Evolutionary conservation across 2,797 vertebrate species (phyloP).

Genomic region (Pangasius krempfi): DNA sequence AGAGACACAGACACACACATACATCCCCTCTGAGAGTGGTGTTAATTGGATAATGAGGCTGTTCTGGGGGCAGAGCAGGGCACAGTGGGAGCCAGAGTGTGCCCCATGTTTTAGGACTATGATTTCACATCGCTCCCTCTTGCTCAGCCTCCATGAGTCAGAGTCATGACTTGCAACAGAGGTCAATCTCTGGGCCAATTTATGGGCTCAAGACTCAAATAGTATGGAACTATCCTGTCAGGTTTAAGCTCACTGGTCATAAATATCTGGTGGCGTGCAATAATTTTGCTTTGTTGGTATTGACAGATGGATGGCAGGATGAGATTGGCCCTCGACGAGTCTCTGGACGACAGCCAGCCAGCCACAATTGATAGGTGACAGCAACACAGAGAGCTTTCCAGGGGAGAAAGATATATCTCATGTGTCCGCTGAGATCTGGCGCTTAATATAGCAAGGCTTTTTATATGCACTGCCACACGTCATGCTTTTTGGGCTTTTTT

Average conservation of each 20-base stretch:
- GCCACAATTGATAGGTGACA: conserved; percentile 60
- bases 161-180: conserved; percentile 56
- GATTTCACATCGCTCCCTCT: conserved; percentile 17
- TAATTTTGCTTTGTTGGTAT: conserved; percentile 63
- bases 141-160: conserved; percentile 15
- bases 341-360: conserved; percentile 49
- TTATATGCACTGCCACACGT: conserved; percentile 48
- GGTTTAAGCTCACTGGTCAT: conserved; percentile 61
- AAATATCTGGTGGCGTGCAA: conserved; percentile 62
- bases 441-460: conserved; percentile 49
- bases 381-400: conserved; percentile 49
- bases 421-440: conserved; percentile 43
- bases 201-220: conserved; percentile 68
- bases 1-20: conserved; percentile 31
- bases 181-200: conserved; percentile 70
- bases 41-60: conserved; percentile 53
- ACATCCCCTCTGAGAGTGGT: conserved; percentile 26
- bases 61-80: conserved; percentile 32
- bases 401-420: conserved; percentile 43
- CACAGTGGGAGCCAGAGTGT: conserved; percentile 1
- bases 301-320: conserved; percentile 49
- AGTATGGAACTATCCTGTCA: conserved; percentile 63
- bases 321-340: conserved; percentile 51
- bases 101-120: conserved; percentile 31
- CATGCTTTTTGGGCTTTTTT: conserved; percentile 37